Evolutionary conservation across 2,113 vertebrate species (phyloP).

Genomic region (Pseudonaja textilis): DNA sequence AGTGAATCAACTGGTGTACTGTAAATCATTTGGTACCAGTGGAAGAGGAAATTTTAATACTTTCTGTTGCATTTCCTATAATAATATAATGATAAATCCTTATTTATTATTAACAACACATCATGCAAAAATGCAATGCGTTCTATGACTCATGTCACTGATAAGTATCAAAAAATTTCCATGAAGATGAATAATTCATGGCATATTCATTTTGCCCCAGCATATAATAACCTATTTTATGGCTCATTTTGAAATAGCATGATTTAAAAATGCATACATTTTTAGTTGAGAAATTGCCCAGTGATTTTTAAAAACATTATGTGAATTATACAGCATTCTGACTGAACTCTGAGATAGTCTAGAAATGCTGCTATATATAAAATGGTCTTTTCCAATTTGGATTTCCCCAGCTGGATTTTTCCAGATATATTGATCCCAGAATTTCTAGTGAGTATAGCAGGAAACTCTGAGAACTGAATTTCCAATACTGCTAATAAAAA

Average conservation of each 20-base stretch:
- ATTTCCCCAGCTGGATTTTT: neutral
- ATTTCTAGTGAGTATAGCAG: neutral
- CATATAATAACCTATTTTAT: conserved; percentile 61
- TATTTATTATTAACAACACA: conserved; percentile 75
- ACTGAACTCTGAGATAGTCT: conserved; percentile 5
- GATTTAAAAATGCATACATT: conserved; percentile 62
- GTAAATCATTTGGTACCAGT: conserved; percentile 64
- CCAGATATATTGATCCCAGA: neutral
- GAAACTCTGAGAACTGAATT: neutral
- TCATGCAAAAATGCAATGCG: conserved; percentile 63
- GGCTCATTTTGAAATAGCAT: conserved; percentile 67
- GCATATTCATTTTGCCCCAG: conserved; percentile 64
- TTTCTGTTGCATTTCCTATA: conserved; percentile 57
- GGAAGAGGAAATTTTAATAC: conserved; percentile 69
- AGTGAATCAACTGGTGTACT: conserved; percentile 40
- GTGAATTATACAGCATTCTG: neutral
- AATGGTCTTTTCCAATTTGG: neutral
- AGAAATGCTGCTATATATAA: neutral
- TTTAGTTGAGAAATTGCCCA: conserved; percentile 50
- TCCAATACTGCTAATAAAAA: neutral
- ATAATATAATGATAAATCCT: conserved; percentile 68
- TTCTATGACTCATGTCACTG: conserved; percentile 66
- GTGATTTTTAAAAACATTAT: conserved; percentile 10
- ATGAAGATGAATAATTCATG: conserved; percentile 74
- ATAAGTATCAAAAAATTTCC: conserved; percentile 66